Conservation (phyloP, 2,113 vertebrate species). For the Lichenostomus cassidix region DNA sequence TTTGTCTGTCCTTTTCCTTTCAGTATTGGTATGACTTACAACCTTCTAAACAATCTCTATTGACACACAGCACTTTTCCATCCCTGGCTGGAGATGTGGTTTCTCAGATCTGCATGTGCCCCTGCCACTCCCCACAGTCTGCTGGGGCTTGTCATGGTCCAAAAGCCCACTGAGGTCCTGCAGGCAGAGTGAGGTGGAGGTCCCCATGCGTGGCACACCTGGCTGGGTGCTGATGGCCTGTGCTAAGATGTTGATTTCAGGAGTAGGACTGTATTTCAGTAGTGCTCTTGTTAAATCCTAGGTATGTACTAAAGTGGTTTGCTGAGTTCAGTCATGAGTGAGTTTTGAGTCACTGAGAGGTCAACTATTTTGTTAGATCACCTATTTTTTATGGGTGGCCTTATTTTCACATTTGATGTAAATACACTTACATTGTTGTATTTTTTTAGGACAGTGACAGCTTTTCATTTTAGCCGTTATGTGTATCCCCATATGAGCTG, state of each 20-base stretch:
- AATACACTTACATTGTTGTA: neutral
- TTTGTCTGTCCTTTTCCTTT: neutral
- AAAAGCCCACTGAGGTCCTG: neutral
- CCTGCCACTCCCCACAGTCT: fast-evolving
- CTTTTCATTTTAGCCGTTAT: neutral
- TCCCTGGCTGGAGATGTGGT: neutral
- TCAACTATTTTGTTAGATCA: neutral
- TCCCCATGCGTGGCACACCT: fast-evolving
- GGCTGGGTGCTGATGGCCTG: fast-evolving
- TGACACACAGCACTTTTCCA: neutral
- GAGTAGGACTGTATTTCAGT: neutral
- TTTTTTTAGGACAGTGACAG: neutral
- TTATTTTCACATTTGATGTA: neutral
- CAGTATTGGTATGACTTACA: too few species aligned
- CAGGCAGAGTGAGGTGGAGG: neutral
- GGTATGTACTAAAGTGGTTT: fast-evolving
- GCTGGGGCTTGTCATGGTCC: neutral
- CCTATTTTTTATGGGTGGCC: neutral
- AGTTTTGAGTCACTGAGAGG: neutral
- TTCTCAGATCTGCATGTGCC: neutral
- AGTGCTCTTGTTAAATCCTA: neutral
- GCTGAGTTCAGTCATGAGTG: neutral
- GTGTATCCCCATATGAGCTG: neutral
- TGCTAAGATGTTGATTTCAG: neutral
- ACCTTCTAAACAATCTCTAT: neutral